Base-by-base conservation (phyloP, 2,888 invertebrate genomes). In the Rhyacophila evoluta region DNA sequence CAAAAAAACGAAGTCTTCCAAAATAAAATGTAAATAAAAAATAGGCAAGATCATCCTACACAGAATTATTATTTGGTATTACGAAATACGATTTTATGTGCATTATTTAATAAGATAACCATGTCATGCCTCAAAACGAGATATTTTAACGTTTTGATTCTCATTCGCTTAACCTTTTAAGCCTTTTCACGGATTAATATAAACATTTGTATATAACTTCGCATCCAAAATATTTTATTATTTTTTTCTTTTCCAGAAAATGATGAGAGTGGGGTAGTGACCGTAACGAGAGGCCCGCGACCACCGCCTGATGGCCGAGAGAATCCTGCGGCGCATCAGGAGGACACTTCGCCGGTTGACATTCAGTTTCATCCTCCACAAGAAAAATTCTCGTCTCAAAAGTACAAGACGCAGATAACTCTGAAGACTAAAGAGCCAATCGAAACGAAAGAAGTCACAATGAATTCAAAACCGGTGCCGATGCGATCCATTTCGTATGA, bases 301-400 rank as follows among this genome's bases (percentile, higher is more conserved):
- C 93, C 94, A 86, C 95, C 95, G 83, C 95, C 95, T 67, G 95
- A 95, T 87, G 95, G 95, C 84, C 94, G 95, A 86, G 95, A 95
- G 86, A 95, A 95, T 86, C 95, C 95, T 75, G 89, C 91, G 70
- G 93, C 93, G 84, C 92, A 91, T 83, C 89, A 92, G 84, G 94
- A 94, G 88, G 81, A 84, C 87, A 81, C 88, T 41, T 85, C 87
- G 72, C 25, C 71, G 2, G 15, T 33, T 19, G 36, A 69, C 39
- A 73, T 72, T 69, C 28, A 27, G 1, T 77, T 68, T 12, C 77
- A 27, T 12, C 77, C 41, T 2, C 38, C 75, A 36, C 28, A 36
- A 1, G 39, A 72, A 33, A 79, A 72, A 27, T 37, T 69, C 72
- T 5, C 72, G 83, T 85, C 71, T 39, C 72, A 79, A 75, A 72